These are phyloP conservation scores for Axea sp. DNA, from an alignment of 2,888 invertebrate species.

Conservation along the genomic window DNA sequence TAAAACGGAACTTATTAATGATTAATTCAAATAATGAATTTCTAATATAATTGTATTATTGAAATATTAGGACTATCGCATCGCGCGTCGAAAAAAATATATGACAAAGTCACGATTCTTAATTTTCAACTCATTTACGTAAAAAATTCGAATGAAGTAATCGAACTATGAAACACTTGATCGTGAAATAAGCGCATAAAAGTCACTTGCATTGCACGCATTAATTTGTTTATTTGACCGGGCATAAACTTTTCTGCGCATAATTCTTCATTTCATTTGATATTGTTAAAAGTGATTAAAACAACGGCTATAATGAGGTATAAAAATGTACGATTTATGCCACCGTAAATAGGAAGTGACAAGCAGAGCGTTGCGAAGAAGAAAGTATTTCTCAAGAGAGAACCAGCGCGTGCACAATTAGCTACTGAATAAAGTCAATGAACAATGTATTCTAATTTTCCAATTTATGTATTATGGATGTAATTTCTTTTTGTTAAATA, in stretches of 20 bases:
- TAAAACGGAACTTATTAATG: too few species aligned
- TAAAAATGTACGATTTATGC: conserved; percentile 58
- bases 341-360: conserved; percentile 62
- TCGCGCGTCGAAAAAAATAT: too few species aligned
- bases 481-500: conserved; percentile 54
- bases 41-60: too few species aligned
- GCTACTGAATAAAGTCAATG: conserved; percentile 60
- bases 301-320: conserved; percentile 48
- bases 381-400: conserved; percentile 61
- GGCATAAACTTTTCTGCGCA: conserved; percentile 24
- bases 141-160: too few species aligned
- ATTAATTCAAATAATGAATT: too few species aligned
- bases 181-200: too few species aligned
- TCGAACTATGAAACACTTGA: too few species aligned
- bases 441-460: conserved; percentile 61
- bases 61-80: too few species aligned
- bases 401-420: conserved; percentile 63
- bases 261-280: conserved; percentile 35
- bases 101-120: too few species aligned
- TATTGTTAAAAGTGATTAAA: conserved; percentile 49
- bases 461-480: conserved; percentile 60
- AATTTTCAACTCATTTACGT: too few species aligned
- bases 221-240: conserved; percentile 24
- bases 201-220: too few species aligned
- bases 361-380: conserved; percentile 64